Conservation (phyloP, 2,113 vertebrate genomes). For the Tor tambroides region DNA sequence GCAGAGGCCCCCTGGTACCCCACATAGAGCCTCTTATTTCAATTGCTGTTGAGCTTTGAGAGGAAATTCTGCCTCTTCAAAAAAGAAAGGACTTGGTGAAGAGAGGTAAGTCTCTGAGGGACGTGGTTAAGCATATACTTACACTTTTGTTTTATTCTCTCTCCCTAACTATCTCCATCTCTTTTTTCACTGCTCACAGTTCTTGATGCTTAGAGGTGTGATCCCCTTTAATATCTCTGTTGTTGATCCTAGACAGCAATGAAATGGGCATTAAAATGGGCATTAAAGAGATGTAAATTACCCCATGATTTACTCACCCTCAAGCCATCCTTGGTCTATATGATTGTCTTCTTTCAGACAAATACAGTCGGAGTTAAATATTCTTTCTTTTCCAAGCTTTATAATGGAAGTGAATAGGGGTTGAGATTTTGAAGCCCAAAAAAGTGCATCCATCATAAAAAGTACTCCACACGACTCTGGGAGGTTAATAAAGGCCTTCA, state of each 20-base stretch:
- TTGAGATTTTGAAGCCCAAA: no score
- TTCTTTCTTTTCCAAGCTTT: no score
- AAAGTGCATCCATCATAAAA: no score
- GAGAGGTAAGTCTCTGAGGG: slow-evolving; percentile 44
- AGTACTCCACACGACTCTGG: no score
- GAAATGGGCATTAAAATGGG: not conserved
- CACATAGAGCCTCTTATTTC: slow-evolving; percentile 79
- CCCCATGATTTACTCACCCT: no score
- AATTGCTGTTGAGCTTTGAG: slow-evolving; percentile 84
- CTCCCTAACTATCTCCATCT: not conserved
- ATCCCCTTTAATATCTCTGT: not conserved
- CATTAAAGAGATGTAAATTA: not conserved
- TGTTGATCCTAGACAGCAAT: not conserved
- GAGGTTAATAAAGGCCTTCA: no score
- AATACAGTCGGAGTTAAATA: no score
- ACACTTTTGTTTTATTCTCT: not conserved
- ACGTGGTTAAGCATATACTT: not conserved
- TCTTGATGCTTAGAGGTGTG: not conserved
- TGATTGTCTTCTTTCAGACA: no score
- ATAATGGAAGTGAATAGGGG: no score
- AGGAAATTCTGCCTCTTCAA: slow-evolving; percentile 78
- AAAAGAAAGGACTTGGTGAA: slow-evolving; percentile 79
- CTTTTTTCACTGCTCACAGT: not conserved
- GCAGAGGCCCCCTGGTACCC: slow-evolving; percentile 74
- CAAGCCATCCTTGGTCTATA: no score